Conservation (phyloP, 2,797 vertebrate species). For the Dermochelys coriacea region DNA sequence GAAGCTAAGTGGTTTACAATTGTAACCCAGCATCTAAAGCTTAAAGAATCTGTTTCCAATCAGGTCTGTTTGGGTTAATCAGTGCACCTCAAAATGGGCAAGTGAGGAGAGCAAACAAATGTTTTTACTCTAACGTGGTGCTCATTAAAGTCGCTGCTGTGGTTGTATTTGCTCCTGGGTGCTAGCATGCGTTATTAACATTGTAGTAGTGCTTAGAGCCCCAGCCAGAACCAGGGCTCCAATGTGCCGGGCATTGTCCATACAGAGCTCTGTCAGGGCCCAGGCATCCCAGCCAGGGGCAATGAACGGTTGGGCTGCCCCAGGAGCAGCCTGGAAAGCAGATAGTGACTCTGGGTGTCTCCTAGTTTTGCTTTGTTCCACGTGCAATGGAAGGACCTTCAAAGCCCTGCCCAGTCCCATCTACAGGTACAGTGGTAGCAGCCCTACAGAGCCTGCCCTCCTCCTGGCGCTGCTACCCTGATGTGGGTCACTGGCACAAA, state of each 20-base stretch:
- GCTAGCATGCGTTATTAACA: background rate
- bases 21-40: background rate
- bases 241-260: background rate
- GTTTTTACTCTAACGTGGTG: background rate
- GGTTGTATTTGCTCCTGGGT: background rate
- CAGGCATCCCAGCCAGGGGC: background rate
- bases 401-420: background rate
- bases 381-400: background rate
- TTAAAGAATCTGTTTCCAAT: background rate
- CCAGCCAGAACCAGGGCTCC: background rate
- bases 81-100: background rate
- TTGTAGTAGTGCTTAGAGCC: background rate
- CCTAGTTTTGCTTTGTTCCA: background rate
- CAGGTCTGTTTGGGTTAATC: background rate
- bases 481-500: background rate
- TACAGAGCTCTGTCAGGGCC: background rate
- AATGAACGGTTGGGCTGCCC: background rate
- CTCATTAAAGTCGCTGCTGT: background rate
- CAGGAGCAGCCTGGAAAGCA: background rate
- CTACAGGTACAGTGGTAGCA: background rate
- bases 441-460: background rate
- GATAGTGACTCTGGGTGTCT: background rate
- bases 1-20: background rate
- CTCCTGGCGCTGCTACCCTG: background rate
- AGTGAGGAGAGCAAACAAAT: background rate